Evolutionary conservation across 1,140 invertebrate species (phyloP).

Genomic region (Ditylenchus dipsaci): DNA sequence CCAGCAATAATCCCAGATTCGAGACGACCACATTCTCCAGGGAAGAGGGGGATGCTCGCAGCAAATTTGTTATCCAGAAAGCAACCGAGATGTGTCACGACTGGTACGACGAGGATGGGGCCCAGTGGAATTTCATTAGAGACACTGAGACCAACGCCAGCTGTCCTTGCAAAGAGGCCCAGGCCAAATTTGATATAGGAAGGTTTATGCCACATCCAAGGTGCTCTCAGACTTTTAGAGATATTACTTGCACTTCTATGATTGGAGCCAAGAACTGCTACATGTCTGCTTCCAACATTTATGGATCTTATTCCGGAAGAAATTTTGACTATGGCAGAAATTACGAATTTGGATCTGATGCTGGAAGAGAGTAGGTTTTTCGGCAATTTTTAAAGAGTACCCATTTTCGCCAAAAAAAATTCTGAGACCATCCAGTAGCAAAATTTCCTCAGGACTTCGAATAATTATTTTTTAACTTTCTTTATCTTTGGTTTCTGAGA

Average conservation of each 20-base stretch:
- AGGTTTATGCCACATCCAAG: constrained; percentile 58
- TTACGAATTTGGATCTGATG: not conserved
- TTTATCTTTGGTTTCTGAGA: too few relatives aligned
- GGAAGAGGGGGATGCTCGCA: constrained; percentile 41
- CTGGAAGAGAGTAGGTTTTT: not conserved
- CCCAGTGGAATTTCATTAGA: constrained; percentile 46
- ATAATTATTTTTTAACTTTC: too few relatives aligned
- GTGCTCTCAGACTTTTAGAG: constrained; percentile 56
- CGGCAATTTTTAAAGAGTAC: too few relatives aligned
- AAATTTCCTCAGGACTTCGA: too few relatives aligned
- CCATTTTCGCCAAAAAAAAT: too few relatives aligned
- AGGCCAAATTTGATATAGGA: constrained; percentile 54
- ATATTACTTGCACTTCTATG: constrained; percentile 55
- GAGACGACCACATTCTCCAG: constrained; percentile 44
- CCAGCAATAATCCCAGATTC: constrained; percentile 50
- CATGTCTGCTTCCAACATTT: constrained; percentile 54
- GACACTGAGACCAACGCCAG: constrained; percentile 58
- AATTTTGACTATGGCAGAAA: constrained; percentile 35
- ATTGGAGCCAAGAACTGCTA: constrained; percentile 57
- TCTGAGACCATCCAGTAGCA: too few relatives aligned
- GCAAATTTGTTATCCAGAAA: constrained; percentile 48
- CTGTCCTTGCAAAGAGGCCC: constrained; percentile 55
- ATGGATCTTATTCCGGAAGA: constrained; percentile 44
- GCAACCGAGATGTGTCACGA: constrained; percentile 57
- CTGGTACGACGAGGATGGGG: constrained; percentile 58